Conservation (phyloP, 1,140 invertebrate species). For the Proctacanthus coquilletti region DNA sequence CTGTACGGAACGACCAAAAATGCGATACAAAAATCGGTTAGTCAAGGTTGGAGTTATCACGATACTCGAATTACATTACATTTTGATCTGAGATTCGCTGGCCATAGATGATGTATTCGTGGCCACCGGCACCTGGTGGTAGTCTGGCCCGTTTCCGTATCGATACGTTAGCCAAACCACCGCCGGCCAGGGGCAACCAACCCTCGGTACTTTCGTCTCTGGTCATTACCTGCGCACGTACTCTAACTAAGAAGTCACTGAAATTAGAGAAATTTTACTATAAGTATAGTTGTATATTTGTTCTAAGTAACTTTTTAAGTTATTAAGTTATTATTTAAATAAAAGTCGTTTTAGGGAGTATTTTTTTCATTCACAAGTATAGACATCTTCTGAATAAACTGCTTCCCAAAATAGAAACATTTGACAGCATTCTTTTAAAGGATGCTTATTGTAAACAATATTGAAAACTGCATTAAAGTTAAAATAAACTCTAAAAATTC, state of each 20-base stretch:
- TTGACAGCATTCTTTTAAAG: no score
- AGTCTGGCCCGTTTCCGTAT: conserved; percentile 53
- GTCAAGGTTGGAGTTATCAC: background rate
- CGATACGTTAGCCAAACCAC: conserved; percentile 82
- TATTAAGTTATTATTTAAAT: no score
- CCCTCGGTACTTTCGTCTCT: conserved; percentile 91
- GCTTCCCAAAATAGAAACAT: no score
- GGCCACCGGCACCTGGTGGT: conserved; percentile 27
- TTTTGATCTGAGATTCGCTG: conserved; percentile 81
- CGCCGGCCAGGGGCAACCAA: conserved; percentile 86
- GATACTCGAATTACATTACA: no score
- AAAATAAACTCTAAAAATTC: no score
- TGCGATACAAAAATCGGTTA: background rate
- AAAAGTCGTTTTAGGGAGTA: conserved; percentile 1
- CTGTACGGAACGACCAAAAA: no score
- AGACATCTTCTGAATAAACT: conserved; percentile 1
- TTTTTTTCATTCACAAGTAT: conserved; percentile 2
- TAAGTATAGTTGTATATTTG: no score
- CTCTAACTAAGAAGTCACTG: conserved; percentile 87
- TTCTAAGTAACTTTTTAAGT: no score
- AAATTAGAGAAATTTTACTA: conserved; percentile 32
- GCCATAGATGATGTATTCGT: conserved; percentile 83
- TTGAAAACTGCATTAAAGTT: no score
- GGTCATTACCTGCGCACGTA: conserved; percentile 96
- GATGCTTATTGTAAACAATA: no score